These are phyloP conservation scores for Cettia cetti DNA, from an alignment of 2,113 vertebrate genomes.

Conservation along the genomic window DNA sequence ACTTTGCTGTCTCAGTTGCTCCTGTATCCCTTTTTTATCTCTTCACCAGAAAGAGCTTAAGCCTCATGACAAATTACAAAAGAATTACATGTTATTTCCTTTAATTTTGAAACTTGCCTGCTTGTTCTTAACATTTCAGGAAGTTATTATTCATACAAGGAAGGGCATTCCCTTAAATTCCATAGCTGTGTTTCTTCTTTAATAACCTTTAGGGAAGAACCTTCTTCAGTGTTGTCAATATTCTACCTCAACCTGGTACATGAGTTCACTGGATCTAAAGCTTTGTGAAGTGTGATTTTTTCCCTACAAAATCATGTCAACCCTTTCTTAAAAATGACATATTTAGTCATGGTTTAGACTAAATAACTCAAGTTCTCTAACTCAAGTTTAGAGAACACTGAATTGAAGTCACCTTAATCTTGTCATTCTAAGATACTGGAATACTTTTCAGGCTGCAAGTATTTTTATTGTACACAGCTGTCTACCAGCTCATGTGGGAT, in stretches of 20 bases:
- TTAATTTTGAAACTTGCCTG: background rate
- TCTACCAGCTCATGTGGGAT: background rate
- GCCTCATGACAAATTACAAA: background rate
- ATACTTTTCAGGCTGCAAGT: background rate
- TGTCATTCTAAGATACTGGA: background rate
- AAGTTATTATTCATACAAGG: background rate
- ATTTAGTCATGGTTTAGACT: background rate
- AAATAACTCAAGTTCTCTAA: too few species aligned
- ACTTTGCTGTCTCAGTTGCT: background rate
- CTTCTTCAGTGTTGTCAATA: background rate
- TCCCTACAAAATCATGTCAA: background rate
- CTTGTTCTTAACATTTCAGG: background rate
- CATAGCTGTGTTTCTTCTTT: background rate
- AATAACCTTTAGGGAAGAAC: background rate
- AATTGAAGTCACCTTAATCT: background rate
- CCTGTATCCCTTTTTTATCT: background rate
- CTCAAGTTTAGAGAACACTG: background rate
- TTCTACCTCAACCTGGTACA: background rate
- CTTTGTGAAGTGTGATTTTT: background rate
- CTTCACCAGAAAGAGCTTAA: background rate
- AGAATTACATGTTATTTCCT: background rate
- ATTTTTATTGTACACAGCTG: background rate
- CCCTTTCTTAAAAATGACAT: background rate
- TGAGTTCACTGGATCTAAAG: background rate
- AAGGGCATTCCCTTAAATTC: background rate